Base-by-base conservation (phyloP, 2,888 invertebrate species). In the Eupithecia centaureata region DNA sequence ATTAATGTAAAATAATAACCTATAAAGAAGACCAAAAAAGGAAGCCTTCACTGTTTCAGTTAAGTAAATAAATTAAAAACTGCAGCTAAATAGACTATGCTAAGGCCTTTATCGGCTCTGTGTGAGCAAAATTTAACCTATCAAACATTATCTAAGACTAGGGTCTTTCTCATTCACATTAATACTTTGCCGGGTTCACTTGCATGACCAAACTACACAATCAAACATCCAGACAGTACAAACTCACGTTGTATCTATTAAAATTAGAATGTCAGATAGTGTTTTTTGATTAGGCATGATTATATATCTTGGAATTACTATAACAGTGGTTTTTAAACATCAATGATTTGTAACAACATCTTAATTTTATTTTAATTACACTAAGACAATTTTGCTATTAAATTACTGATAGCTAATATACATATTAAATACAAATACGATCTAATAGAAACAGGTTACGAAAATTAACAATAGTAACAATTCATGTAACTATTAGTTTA, bases 141-240 rank as follows among this genome's bases (percentile, higher is more conserved):
- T 80, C 83, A 85, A 87, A 85, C 82, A 83, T 85, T 88, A 88
- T 79, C 89, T 91, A 90, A 85, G 90, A 91, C 91, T 91, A 91
- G 90, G 88, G 87, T 79, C 86, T 83, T 82, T 81, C 79, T 84
- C 86, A 87, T 78, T 81, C 80, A 82, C 81, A 82, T 84, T 86
- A 89, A 88, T 89, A 90, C 87, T 86, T 76, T 78, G 76, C 70
- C 59, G 22, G 33, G 52, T 30, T 51, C 8, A 63, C 61, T 27
- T 57, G 61, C 32, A 33, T 22, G 18, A 65, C 42, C 65, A 65
- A 18, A 65, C 33, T 32, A 64, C 56, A 22, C 54, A 35, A 51
- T 61, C 56, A 12, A 56, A 64, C 35, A 27, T 35, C 51, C 22
- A 35, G 27, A 64, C 27, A n/a, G 38, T n/a, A 7, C 42, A 18